Percentiles rank a stretch among this genome's conserved stretches.
Conservation (phyloP, 2,797 vertebrate species). For the Rhinophrynus dorsalis region DNA sequence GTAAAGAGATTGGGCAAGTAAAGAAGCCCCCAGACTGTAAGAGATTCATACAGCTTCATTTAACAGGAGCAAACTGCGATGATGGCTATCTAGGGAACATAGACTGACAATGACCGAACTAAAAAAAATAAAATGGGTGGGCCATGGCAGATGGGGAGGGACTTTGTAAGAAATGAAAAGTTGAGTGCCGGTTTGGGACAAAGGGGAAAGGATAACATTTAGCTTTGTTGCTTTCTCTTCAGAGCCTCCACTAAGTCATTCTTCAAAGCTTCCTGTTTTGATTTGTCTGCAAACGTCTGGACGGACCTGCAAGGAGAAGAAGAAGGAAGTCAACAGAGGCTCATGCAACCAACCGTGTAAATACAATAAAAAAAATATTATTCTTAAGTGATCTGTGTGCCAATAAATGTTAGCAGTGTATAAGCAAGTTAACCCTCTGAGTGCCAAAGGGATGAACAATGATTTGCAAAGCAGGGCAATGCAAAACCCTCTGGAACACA, state of each 20-base stretch:
- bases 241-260: conserved; percentile 90
- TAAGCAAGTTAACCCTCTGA: too few species aligned
- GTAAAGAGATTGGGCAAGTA: conserved; percentile 57
- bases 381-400: too few species aligned
- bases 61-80: conserved; percentile 56
- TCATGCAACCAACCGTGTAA: too few species aligned
- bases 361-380: too few species aligned
- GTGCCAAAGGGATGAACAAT: too few species aligned
- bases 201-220: conserved; percentile 54
- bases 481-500: too few species aligned
- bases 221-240: conserved; percentile 93
- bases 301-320: conserved; percentile 79
- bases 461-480: too few species aligned
- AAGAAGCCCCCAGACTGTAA: conserved; percentile 66
- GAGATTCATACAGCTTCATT: conserved; percentile 72
- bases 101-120: conserved; percentile 56
- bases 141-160: conserved; percentile 25
- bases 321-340: too few species aligned
- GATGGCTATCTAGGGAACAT: conserved; percentile 49
- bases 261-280: conserved; percentile 93
- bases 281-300: conserved; percentile 90
- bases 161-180: conserved; percentile 67
- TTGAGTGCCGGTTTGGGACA: conserved; percentile 60
- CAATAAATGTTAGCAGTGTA: too few species aligned
- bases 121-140: conserved; percentile 52